Evolutionary conservation across 1,140 invertebrate species (phyloP).

Genomic region (Cyclina sinensis): DNA sequence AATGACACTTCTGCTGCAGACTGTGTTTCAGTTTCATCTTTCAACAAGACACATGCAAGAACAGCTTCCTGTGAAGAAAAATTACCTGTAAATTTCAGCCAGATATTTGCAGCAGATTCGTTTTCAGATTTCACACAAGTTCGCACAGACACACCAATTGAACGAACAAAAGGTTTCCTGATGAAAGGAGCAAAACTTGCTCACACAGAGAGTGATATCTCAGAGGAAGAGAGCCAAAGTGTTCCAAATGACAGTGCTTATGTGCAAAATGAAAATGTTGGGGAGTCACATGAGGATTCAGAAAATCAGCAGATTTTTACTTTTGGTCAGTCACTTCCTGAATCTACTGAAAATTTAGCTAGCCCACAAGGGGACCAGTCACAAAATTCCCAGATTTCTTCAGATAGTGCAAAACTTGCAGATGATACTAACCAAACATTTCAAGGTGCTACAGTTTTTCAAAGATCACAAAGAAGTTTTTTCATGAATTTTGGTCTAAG

Average conservation of each 20-base stretch:
- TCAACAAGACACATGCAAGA: not conserved
- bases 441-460: constrained; percentile 23
- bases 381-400: not conserved
- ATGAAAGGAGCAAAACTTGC: not conserved
- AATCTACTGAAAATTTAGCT: not conserved
- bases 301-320: not conserved
- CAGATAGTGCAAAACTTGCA: too few species aligned
- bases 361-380: not conserved
- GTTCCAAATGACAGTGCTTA: not conserved
- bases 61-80: constrained; percentile 21
- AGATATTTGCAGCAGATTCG: constrained; percentile 51
- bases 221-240: not conserved
- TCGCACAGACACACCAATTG: not conserved
- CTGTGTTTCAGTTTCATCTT: not conserved
- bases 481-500: constrained; percentile 46
- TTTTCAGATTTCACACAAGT: constrained; percentile 44
- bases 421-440: not conserved
- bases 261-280: not conserved
- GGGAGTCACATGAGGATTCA: not conserved
- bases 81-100: constrained; percentile 36
- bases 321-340: not conserved
- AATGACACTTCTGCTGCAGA: not conserved
- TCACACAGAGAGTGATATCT: not conserved
- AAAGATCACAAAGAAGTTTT: constrained; percentile 25
- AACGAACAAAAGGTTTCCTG: constrained; percentile 27